Evolutionary conservation across 1,140 invertebrate species (phyloP), one percentile per base, ranked within the genome.

Genomic region (Trichomalopsis sarcophagae): DNA sequence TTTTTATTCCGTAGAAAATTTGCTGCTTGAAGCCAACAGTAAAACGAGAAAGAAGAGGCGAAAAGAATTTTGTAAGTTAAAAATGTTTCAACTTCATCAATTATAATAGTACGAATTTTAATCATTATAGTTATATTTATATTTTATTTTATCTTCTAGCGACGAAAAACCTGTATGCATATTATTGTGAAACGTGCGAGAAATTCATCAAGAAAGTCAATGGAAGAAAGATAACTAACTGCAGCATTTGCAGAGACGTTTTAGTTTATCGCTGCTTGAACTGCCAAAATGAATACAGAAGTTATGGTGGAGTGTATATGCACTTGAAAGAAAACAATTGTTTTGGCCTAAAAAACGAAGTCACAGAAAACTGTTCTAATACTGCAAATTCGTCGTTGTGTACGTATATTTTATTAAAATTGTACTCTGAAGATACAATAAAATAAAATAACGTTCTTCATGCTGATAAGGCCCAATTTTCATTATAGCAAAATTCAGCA

Each of bases 91-190:
- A 55, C 13, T 55, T 55, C 14, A 55, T 55, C 50, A 4, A 55
- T 55, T 2, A 55, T 17, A 55, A 44, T 9, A 44, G 6, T 9
- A 44, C 1, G 9, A 9, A 44, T 44, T 44, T 44, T 36, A 36
- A 36, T 36, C 33, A 36, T 36, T 27, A 36, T 0, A 44, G 40
- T 44, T 44, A 44, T 44, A 44, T 44, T 44, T 9, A 44, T 44
- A 44, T 44, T 44, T 62, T 62, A 17, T 17, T 5, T 44, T 44
- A 44, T 44, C 7, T 44, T 44, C 40, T 7, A 71, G 69, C 69
- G 6, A 71, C 33, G 73, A 75, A 75, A 75, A 44, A 75, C 44
- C 21, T 75, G n/a, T 75, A 75, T 17, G 30, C 40, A n/a, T 75
- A 33, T 10, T 75, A 75, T 44, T 75, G 73, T 21, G 21, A n/a